phyloP scores from a whole-genome alignment of 2,888 invertebrate genomes.

The Steinernema carpocapsae region DNA sequence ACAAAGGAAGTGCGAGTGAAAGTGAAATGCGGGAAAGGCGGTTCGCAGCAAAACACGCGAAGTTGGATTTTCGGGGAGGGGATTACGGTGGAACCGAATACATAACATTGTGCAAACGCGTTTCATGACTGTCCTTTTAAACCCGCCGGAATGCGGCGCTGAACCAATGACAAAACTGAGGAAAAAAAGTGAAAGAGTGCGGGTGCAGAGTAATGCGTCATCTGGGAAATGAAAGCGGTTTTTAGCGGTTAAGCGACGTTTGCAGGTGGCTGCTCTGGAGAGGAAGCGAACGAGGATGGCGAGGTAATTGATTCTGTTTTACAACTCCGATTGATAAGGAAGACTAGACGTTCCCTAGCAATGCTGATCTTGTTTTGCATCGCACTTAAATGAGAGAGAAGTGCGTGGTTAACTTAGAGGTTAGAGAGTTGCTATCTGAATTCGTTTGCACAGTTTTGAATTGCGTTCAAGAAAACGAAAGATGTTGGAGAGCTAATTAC shows the following conservation, averaged over 20 bases:
- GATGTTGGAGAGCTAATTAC: too few relatives aligned
- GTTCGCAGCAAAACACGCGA: neutral
- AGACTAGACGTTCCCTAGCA: too few relatives aligned
- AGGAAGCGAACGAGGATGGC: neutral
- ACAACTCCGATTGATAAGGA: slow-evolving; percentile 26
- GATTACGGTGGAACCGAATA: neutral
- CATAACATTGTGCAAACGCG: neutral
- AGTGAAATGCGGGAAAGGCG: neutral
- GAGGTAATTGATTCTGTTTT: neutral
- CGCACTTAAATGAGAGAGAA: too few relatives aligned
- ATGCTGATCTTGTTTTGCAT: too few relatives aligned
- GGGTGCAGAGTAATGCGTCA: neutral
- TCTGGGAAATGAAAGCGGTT: neutral
- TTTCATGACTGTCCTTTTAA: too few relatives aligned
- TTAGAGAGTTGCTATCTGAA: too few relatives aligned
- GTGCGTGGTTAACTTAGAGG: too few relatives aligned
- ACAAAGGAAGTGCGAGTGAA: slow-evolving; percentile 4
- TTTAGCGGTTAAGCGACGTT: neutral
- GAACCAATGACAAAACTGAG: too few relatives aligned
- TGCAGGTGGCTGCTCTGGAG: neutral
- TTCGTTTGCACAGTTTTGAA: too few relatives aligned
- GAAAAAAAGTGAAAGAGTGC: neutral
- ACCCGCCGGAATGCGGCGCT: too few relatives aligned
- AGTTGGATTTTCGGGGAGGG: neutral
- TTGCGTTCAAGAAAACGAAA: too few relatives aligned